Evolutionary conservation across 1,140 invertebrate species (phyloP).

Genomic region (Drosophila persimilis): DNA sequence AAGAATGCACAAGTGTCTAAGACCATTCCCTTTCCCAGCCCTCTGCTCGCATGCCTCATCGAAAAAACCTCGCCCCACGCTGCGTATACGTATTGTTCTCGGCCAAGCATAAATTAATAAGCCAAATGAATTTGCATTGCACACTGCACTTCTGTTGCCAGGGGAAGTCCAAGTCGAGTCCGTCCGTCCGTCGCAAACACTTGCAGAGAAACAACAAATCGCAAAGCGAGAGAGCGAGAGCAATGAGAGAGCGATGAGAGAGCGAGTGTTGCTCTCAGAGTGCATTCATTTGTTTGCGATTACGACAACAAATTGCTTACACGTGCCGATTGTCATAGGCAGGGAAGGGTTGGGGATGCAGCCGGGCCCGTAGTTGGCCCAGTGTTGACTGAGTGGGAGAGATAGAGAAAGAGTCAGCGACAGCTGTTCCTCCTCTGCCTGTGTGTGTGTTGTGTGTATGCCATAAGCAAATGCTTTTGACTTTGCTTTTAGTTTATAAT

Average conservation of each 20-base stretch:
- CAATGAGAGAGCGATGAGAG: conserved; percentile 10
- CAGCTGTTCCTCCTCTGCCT: conserved; percentile 19
- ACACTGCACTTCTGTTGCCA: conserved; percentile 58
- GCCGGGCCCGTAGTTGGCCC: not conserved
- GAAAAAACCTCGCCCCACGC: conserved; percentile 17
- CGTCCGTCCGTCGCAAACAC: conserved; percentile 11
- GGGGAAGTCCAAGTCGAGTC: conserved; percentile 7
- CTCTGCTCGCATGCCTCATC: conserved; percentile 30
- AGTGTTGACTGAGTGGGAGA: conserved; percentile 6
- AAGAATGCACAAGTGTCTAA: conserved; percentile 29
- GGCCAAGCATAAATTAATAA: conserved; percentile 51
- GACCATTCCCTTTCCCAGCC: conserved; percentile 13
- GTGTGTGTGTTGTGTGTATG: conserved; percentile 31
- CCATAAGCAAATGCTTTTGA: conserved; percentile 64
- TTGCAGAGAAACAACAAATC: conserved; percentile 11
- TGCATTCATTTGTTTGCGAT: conserved; percentile 65
- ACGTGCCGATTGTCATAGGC: conserved; percentile 61
- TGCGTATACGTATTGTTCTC: conserved; percentile 58
- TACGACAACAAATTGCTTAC: conserved; percentile 75
- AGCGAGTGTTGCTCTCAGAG: conserved; percentile 29
- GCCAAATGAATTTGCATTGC: conserved; percentile 47
- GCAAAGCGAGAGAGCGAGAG: conserved; percentile 2
- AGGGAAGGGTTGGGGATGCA: conserved; percentile 1
- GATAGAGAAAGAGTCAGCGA: conserved; percentile 21
- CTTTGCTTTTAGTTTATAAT: conserved; percentile 31